A percentile compares a stretch with the other conserved stretches of the same genome.
These are phyloP conservation scores for Drosophila micromelanica DNA, from an alignment of 1,140 invertebrate genomes.

Conservation along the genomic window DNA sequence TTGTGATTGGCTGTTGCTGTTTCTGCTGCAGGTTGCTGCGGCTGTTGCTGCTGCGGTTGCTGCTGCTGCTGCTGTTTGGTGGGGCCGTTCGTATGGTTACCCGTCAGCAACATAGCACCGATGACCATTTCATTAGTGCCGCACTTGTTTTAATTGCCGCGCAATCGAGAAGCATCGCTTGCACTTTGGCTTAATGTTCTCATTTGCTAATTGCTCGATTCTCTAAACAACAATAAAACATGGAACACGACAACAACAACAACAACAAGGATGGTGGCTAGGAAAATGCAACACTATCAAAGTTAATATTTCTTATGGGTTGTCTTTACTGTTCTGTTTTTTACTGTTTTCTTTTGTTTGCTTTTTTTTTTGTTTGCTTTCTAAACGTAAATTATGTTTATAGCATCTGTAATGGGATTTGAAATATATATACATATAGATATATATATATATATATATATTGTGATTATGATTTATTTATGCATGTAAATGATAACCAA, in stretches of 20 bases:
- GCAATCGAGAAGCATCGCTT: constrained; percentile 38
- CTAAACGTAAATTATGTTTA: constrained; percentile 49
- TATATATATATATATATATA: constrained; percentile 37
- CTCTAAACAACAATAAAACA: constrained; percentile 18
- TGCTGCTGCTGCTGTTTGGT: constrained; percentile 65
- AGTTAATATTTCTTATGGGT: constrained; percentile 36
- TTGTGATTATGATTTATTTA: constrained; percentile 48
- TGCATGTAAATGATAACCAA: constrained; percentile 34
- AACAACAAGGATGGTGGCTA: constrained; percentile 10
- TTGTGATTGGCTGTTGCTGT: constrained; percentile 31
- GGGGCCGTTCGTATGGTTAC: constrained; percentile 65
- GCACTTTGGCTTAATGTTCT: constrained; percentile 30
- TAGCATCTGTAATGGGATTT: constrained; percentile 74
- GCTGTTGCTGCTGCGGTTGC: constrained; percentile 34
- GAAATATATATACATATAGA: constrained; percentile 53
- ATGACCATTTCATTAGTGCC: constrained; percentile 83
- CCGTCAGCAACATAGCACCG: constrained; percentile 84
- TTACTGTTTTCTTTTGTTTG: constrained; percentile 21
- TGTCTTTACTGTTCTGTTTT: constrained; percentile 2
- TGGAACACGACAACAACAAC: constrained; percentile 20
- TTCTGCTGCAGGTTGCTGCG: constrained; percentile 34
- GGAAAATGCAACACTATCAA: constrained; percentile 29
- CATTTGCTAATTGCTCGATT: constrained; percentile 26
- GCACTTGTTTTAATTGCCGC: constrained; percentile 60
- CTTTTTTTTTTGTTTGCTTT: constrained; percentile 24